A percentile compares a stretch with the other conserved stretches of the same genome.
Conservation (phyloP, 2,888 invertebrate genomes). For the Melanostoma mellinum region DNA sequence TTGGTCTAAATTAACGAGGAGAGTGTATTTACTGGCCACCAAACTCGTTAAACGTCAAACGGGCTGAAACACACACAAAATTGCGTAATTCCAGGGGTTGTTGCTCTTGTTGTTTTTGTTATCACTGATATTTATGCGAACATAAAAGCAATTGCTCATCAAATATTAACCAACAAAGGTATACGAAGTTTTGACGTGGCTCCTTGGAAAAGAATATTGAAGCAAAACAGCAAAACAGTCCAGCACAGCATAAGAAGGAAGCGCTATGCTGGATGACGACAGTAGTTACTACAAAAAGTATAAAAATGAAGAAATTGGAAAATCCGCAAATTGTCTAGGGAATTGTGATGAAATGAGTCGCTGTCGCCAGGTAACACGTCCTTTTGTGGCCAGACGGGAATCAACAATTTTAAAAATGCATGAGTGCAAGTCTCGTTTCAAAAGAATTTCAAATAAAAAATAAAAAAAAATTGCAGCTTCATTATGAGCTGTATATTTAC, state of each 20-base stretch:
- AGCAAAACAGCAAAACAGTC: neutral
- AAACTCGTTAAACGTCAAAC: slow-evolving; percentile 46
- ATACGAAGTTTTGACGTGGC: slow-evolving; percentile 25
- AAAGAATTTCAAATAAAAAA: slow-evolving; percentile 66
- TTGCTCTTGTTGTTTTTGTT: slow-evolving; percentile 36
- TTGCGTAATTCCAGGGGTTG: slow-evolving; percentile 47
- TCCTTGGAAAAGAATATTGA: slow-evolving; percentile 14
- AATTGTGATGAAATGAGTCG: slow-evolving; percentile 69
- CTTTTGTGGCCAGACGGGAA: slow-evolving; percentile 53
- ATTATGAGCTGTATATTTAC: slow-evolving; percentile 20
- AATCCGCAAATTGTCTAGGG: slow-evolving; percentile 72
- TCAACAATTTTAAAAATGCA: slow-evolving; percentile 65
- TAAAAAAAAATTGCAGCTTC: neutral
- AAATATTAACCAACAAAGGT: slow-evolving; percentile 59
- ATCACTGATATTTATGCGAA: slow-evolving; percentile 24
- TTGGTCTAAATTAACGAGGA: slow-evolving; percentile 56
- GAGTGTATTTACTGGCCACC: slow-evolving; percentile 61
- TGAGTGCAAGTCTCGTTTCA: slow-evolving; percentile 53
- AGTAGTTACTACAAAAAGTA: slow-evolving; percentile 25
- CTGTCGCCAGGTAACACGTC: slow-evolving; percentile 72
- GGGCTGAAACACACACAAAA: slow-evolving; percentile 44
- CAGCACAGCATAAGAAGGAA: neutral
- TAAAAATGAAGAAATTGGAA: slow-evolving; percentile 71
- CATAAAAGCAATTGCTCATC: slow-evolving; percentile 63
- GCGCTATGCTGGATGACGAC: too few species aligned